Evolutionary conservation across 35 echinoderm and acorn worm species (phyloP), one percentile per base, ranked within the genome.

Genomic region (Apostichopus japonicus): DNA sequence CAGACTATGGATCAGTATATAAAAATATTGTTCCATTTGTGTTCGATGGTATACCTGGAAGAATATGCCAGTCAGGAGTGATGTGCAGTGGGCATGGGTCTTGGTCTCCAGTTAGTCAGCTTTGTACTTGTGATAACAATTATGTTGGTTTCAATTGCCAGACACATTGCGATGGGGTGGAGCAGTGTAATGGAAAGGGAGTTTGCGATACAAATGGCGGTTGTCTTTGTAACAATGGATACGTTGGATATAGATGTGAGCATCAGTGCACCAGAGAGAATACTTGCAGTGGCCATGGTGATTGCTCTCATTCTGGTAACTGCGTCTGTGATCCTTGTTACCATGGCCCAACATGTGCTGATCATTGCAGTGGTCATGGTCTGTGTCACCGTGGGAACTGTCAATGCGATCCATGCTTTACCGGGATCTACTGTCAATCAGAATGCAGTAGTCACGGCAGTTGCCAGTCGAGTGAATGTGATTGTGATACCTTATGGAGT

Each of bases 191-290:
- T 92, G 92, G 90, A 17, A 79, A 94, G 88, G 96, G 96, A n/a
- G 23, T 57, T 1, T 98, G 96, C 70, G 54, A 94, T 11, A 77
- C 92, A 6, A 58, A 77, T 79, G 96, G 96, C 52, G 92, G 93
- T 17, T 98, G 96, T 89, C 22, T 58, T 6, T 98, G 96, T 87
- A 51, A 93, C 6, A 4, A 15, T 17, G 96, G 96, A 1, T 98
- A 91, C 93, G 96, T 98, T 10, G 96, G 96, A 19, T 95, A 95
- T 72, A 88, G 90, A 90, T 98, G 96, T 83, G 96, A 98, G 83
- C 92, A 95, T 86, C 77, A 77, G 65, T 98, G 96, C 86, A 65
- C 67, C 2, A 16, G 56, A 23, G 93, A 88, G 21, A 86, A 63
- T 33, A 95, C 96, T 5, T 98, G 96, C 79, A 93, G 72, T 79